Evolutionary conservation across 2,113 vertebrate genomes (phyloP).

Genomic region (Fulica atra): DNA sequence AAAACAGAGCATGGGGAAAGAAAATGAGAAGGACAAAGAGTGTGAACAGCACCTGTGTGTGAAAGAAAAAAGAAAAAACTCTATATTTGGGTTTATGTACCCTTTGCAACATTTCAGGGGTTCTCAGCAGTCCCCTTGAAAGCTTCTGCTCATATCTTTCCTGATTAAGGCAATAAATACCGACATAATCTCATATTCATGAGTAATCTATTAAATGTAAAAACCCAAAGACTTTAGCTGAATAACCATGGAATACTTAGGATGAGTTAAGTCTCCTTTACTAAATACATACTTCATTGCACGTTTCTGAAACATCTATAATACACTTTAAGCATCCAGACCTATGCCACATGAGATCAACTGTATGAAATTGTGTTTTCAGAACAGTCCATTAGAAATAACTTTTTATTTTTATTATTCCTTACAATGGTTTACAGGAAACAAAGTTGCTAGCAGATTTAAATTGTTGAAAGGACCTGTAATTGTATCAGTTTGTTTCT

Average conservation of each 20-base stretch:
- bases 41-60: background rate
- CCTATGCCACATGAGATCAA: background rate
- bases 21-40: conserved; percentile 40
- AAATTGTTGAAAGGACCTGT: background rate
- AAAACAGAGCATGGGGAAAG: conserved; percentile 60
- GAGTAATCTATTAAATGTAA: conserved; percentile 50
- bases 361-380: conserved; percentile 43
- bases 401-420: background rate
- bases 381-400: background rate
- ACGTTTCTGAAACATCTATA: conserved; percentile 18
- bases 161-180: conserved; percentile 70
- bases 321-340: conserved; percentile 6
- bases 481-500: background rate
- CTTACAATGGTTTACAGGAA: background rate
- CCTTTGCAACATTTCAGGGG: conserved; percentile 61
- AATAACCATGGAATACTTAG: background rate
- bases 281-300: conserved; percentile 15
- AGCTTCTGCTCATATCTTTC: conserved; percentile 62
- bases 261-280: conserved; percentile 9
- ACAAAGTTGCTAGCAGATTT: background rate
- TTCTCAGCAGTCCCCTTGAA: conserved; percentile 52
- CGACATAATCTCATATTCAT: conserved; percentile 64
- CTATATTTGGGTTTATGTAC: conserved; percentile 55
- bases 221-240: conserved; percentile 1
- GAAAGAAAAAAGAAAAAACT: conserved; percentile 2